phyloP scores from a whole-genome alignment of 2,797 vertebrate genomes.

The Poliocrania exsul region DNA sequence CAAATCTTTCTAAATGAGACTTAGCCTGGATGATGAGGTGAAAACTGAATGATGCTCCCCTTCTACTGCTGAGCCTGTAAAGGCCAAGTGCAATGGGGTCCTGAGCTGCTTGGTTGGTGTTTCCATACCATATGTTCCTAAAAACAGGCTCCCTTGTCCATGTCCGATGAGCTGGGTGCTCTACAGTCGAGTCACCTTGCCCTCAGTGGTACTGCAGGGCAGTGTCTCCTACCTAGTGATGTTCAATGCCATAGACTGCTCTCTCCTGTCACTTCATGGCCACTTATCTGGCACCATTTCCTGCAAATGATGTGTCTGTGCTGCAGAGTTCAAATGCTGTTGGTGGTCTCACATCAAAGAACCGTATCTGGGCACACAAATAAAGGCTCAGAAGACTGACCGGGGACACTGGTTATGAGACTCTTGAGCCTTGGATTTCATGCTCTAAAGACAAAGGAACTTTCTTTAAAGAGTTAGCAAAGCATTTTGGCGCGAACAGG shows the following conservation, averaged over 20 bases:
- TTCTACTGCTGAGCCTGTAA: not conserved
- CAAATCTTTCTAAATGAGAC: not conserved
- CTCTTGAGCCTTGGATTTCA: not conserved
- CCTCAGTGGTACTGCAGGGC: not conserved
- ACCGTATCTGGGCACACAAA: not conserved
- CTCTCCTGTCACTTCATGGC: not conserved
- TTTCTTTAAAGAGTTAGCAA: not conserved
- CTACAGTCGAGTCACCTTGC: rapidly evolving
- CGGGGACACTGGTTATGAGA: not conserved
- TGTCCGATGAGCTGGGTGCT: not conserved
- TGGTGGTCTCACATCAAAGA: not conserved
- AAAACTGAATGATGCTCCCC: not conserved
- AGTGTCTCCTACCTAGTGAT: rapidly evolving
- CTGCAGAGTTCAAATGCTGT: not conserved
- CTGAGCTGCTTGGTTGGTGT: not conserved
- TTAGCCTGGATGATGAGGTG: not conserved
- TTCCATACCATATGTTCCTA: not conserved
- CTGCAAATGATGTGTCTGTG: not conserved
- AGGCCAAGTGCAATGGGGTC: not conserved
- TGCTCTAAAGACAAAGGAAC: not conserved
- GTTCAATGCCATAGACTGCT: not conserved
- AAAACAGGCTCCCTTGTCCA: not conserved
- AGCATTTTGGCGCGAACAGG: not conserved
- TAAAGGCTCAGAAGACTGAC: not conserved
- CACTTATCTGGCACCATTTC: not conserved